phyloP scores from a whole-genome alignment of 1,140 invertebrate species.

The Halyomorpha halys region DNA sequence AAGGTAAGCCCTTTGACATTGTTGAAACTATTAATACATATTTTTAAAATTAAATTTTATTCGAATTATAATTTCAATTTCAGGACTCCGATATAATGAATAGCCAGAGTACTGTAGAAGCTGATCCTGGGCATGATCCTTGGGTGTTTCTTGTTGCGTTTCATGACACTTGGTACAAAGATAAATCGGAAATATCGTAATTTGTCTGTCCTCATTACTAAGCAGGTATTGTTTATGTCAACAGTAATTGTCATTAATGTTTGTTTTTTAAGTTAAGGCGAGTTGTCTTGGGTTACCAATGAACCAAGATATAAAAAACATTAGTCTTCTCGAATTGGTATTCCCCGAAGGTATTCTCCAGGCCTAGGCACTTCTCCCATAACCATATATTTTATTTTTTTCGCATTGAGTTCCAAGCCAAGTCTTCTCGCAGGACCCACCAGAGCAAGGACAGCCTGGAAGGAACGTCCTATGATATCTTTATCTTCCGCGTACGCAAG shows the following conservation, averaged over 20 bases:
- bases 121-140: slow-evolving; percentile 70
- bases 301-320: too few species aligned
- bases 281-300: too few species aligned
- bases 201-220: slow-evolving; percentile 77
- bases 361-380: too few species aligned
- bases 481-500: too few species aligned
- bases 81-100: slow-evolving; percentile 70
- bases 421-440: too few species aligned
- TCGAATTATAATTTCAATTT: slow-evolving; percentile 25
- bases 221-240: slow-evolving; percentile 51
- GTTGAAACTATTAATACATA: background rate
- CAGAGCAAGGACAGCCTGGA: too few species aligned
- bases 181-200: slow-evolving; percentile 86
- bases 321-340: too few species aligned
- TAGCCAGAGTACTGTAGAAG: slow-evolving; percentile 73
- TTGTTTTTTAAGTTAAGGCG: background rate
- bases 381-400: too few species aligned
- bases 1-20: slow-evolving; percentile 44
- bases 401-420: too few species aligned
- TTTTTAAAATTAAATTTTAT: background rate
- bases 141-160: slow-evolving; percentile 77
- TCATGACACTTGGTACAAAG: slow-evolving; percentile 85
- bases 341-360: too few species aligned
- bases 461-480: too few species aligned
- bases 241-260: background rate